These are phyloP conservation scores for Leptobrachium ailaonicum DNA, from an alignment of 2,113 vertebrate genomes.

Conservation along the genomic window DNA sequence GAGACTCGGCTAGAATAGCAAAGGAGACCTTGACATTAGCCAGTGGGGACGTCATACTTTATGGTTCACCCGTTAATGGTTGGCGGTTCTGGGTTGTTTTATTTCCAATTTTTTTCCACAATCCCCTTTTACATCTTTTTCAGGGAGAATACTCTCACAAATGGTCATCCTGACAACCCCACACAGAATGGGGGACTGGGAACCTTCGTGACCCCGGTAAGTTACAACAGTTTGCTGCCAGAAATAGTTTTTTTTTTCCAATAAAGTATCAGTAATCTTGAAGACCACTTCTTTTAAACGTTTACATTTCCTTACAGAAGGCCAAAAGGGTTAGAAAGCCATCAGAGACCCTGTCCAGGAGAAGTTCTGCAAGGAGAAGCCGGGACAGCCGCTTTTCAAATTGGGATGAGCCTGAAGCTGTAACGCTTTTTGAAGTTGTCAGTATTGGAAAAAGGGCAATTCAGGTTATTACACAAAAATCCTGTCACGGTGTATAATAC, in stretches of 20 bases:
- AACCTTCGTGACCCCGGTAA: not conserved
- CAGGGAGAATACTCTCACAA: slow-evolving; percentile 37
- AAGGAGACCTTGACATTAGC: too few relatives aligned
- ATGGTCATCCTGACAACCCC: slow-evolving; percentile 10
- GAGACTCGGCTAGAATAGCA: too few relatives aligned
- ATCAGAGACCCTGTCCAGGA: slow-evolving; percentile 73
- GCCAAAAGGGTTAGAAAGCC: slow-evolving; percentile 65
- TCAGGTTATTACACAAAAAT: slow-evolving; percentile 67
- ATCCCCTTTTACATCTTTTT: not conserved
- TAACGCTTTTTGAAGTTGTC: slow-evolving; percentile 88
- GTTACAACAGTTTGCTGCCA: not conserved
- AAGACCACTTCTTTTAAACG: not conserved
- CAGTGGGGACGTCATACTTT: too few relatives aligned
- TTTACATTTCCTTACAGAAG: slow-evolving; percentile 61
- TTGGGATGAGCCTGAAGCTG: slow-evolving; percentile 72
- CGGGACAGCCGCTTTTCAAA: slow-evolving; percentile 59
- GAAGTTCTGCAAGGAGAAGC: slow-evolving; percentile 56
- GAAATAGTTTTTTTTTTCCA: too few relatives aligned
- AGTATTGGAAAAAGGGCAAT: slow-evolving; percentile 83
- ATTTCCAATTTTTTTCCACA: too few relatives aligned
- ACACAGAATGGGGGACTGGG: slow-evolving; percentile 15
- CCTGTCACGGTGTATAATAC: too few relatives aligned
- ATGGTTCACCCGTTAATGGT: too few relatives aligned
- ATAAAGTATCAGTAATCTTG: too few relatives aligned
- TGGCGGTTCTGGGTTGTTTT: too few relatives aligned